phyloP scores from a whole-genome alignment of 1,140 invertebrate genomes.

The Harpegnathos saltator region DNA sequence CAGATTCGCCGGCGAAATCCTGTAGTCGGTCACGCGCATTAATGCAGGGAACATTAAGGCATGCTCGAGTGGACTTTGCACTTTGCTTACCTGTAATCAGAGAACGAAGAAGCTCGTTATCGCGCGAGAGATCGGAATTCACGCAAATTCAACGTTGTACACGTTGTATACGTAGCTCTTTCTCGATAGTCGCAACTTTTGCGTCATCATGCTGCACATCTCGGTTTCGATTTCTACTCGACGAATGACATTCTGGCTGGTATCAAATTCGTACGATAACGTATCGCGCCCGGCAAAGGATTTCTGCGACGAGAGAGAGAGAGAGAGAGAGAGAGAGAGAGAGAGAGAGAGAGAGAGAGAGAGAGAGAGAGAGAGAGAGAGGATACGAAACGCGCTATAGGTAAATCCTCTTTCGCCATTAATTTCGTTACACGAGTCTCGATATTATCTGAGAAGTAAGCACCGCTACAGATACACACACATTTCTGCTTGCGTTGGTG shows the following conservation, averaged over 20 bases:
- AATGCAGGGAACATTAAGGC: neutral
- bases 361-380: no score
- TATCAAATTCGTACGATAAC: conserved; percentile 17
- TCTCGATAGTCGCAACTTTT: neutral
- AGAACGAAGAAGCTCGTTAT: neutral
- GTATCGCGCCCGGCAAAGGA: conserved; percentile 6
- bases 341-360: no score
- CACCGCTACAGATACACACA: neutral
- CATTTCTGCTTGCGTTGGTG: conserved; percentile 17
- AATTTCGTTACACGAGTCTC: conserved; percentile 41
- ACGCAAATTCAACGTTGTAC: no score
- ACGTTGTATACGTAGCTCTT: conserved; percentile 17
- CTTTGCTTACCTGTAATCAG: conserved; percentile 39
- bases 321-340: no score
- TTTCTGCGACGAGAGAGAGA: neutral
- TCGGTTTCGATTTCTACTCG: neutral
- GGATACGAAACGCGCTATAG: neutral
- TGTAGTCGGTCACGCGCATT: neutral
- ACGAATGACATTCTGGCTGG: neutral
- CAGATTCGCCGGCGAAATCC: neutral
- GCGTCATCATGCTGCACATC: neutral
- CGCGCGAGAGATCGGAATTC: neutral
- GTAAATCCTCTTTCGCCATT: conserved; percentile 38
- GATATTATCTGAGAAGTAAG: conserved; percentile 23
- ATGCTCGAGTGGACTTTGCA: no score